Evolutionary conservation across 1,140 invertebrate genomes (phyloP).

Genomic region (Diuraphis noxia): DNA sequence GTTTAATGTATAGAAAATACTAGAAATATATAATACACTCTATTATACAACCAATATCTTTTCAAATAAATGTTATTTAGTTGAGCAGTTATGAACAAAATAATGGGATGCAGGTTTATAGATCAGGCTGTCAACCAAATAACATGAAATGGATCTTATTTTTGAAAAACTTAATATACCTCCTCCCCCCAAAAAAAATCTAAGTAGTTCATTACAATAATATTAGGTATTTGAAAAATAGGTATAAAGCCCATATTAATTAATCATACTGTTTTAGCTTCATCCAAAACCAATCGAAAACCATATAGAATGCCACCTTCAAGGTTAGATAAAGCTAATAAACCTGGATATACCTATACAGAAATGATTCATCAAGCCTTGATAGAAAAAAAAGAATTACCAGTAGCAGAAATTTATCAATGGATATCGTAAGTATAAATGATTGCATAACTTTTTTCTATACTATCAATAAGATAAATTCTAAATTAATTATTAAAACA

Average conservation of each 20-base stretch:
- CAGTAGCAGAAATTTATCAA: conserved; percentile 86
- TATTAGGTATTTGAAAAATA: not conserved
- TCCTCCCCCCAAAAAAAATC: not conserved
- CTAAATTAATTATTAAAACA: not conserved
- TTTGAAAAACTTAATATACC: too few relatives aligned
- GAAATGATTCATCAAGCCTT: conserved; percentile 84
- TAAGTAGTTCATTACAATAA: not conserved
- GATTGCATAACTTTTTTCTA: not conserved
- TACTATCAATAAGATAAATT: not conserved
- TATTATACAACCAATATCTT: too few relatives aligned
- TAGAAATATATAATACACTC: too few relatives aligned
- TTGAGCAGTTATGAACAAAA: too few relatives aligned
- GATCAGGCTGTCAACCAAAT: too few relatives aligned
- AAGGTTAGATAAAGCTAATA: conserved; percentile 61
- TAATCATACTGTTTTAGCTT: conserved; percentile 31
- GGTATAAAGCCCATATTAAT: conserved; percentile 17
- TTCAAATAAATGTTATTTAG: too few relatives aligned
- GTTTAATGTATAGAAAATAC: too few relatives aligned
- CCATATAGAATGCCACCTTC: conserved; percentile 50
- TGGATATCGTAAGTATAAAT: conserved; percentile 86
- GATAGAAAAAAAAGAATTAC: conserved; percentile 79
- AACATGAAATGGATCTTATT: too few relatives aligned
- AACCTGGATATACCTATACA: conserved; percentile 83
- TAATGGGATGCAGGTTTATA: too few relatives aligned
- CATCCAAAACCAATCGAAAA: conserved; percentile 55